These are phyloP conservation scores for Anguilla obscura DNA, from an alignment of 2,797 vertebrate genomes.

Conservation along the genomic window DNA sequence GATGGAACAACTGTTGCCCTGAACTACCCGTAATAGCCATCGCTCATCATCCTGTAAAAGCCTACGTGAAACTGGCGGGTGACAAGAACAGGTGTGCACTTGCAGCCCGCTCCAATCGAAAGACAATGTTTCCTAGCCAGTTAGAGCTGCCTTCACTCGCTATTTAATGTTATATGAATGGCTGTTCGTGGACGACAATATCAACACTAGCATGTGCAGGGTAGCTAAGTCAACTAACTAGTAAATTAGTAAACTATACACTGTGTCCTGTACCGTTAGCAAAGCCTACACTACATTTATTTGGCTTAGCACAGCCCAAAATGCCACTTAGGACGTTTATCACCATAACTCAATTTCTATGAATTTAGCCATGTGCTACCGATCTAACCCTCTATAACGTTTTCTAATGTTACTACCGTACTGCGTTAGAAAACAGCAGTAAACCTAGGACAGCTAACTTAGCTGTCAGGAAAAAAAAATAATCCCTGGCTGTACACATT, in stretches of 20 bases:
- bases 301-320: neutral
- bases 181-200: neutral
- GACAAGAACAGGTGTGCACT: slow-evolving; percentile 5
- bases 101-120: neutral
- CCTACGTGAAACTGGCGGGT: neutral
- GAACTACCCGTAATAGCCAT: neutral
- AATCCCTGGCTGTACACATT: neutral
- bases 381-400: neutral
- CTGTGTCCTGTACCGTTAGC: neutral
- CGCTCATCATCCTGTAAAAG: neutral
- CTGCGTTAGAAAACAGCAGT: neutral
- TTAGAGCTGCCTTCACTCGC: neutral
- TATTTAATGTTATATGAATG: neutral
- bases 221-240: neutral
- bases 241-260: neutral
- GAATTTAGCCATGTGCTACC: neutral
- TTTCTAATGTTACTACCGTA: neutral
- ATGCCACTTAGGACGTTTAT: neutral
- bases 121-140: neutral
- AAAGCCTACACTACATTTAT: neutral
- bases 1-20: neutral
- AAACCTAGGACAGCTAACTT: neutral
- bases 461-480: neutral
- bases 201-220: neutral
- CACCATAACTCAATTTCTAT: neutral